These are phyloP conservation scores for Opisthocomus hoazin DNA, from an alignment of 2,113 vertebrate genomes.

Conservation along the genomic window DNA sequence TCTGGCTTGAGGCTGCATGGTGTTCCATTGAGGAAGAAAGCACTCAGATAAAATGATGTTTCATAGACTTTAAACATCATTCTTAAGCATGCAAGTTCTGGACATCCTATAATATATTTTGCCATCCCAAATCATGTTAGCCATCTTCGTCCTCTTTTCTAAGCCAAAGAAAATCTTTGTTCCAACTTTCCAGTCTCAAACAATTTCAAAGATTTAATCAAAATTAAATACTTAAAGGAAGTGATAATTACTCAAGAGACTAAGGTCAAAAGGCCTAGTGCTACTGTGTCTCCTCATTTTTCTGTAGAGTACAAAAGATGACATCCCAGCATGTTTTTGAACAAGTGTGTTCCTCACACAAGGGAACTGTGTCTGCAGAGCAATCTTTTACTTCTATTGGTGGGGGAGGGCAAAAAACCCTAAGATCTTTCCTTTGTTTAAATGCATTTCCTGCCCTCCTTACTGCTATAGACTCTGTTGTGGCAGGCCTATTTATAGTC, in stretches of 20 bases:
- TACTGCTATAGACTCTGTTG: slow-evolving; percentile 75
- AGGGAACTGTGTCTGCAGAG: not conserved
- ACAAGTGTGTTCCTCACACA: not conserved
- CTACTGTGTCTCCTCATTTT: not conserved
- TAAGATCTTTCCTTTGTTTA: slow-evolving; percentile 69
- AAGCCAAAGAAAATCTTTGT: not conserved
- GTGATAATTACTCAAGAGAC: not conserved
- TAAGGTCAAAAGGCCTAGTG: not conserved
- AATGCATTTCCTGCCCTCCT: slow-evolving; percentile 85
- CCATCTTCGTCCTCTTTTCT: not conserved
- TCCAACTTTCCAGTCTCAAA: not conserved
- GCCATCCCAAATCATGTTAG: not conserved
- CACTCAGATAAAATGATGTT: not conserved
- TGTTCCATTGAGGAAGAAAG: not conserved
- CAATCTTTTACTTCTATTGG: not conserved
- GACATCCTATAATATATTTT: not conserved
- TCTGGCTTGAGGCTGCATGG: not conserved
- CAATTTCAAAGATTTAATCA: not conserved
- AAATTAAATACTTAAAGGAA: not conserved
- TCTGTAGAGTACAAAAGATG: not conserved
- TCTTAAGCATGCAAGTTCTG: not conserved
- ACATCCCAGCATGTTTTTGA: not conserved
- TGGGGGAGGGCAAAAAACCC: not conserved
- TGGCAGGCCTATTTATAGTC: slow-evolving; percentile 86
- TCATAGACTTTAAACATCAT: not conserved